Conservation (phyloP, 2,113 vertebrate species). For the Hippocampus barbouri region DNA sequence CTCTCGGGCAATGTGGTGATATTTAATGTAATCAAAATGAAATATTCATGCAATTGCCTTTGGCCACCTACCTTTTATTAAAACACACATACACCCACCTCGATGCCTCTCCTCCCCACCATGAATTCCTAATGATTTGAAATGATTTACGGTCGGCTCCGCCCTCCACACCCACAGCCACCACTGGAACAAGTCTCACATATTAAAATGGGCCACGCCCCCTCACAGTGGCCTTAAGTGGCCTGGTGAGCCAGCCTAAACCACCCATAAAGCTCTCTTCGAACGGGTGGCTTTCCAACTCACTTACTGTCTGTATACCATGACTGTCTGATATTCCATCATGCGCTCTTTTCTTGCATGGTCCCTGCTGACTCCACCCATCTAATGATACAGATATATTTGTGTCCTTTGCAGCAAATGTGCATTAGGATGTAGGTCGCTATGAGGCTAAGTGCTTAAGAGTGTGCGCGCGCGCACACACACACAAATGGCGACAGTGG, state of each 20-base stretch:
- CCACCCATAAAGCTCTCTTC: slow-evolving; percentile 28
- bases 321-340: slow-evolving; percentile 1
- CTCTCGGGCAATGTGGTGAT: slow-evolving; percentile 22
- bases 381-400: slow-evolving; percentile 55
- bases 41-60: slow-evolving; percentile 20
- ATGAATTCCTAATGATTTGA: slow-evolving; percentile 61
- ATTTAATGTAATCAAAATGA: slow-evolving; percentile 30
- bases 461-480: background rate
- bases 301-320: slow-evolving; percentile 10
- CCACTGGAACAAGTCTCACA: slow-evolving; percentile 62
- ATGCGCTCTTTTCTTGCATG: slow-evolving; percentile 3
- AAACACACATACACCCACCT: slow-evolving; percentile 4
- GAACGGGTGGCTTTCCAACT: slow-evolving; percentile 13
- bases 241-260: slow-evolving; percentile 40
- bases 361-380: slow-evolving; percentile 42
- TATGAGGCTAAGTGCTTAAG: slow-evolving; percentile 58
- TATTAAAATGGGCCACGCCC: slow-evolving; percentile 62
- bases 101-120: slow-evolving; percentile 23
- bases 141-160: slow-evolving; percentile 58
- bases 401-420: slow-evolving; percentile 59
- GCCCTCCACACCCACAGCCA: slow-evolving; percentile 30
- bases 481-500: slow-evolving; percentile 52
- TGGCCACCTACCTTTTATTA: slow-evolving; percentile 11
- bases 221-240: slow-evolving; percentile 11
- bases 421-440: slow-evolving; percentile 66